Base-by-base conservation (phyloP, 2,797 vertebrate genomes). In the Leptoclinus maculatus region DNA sequence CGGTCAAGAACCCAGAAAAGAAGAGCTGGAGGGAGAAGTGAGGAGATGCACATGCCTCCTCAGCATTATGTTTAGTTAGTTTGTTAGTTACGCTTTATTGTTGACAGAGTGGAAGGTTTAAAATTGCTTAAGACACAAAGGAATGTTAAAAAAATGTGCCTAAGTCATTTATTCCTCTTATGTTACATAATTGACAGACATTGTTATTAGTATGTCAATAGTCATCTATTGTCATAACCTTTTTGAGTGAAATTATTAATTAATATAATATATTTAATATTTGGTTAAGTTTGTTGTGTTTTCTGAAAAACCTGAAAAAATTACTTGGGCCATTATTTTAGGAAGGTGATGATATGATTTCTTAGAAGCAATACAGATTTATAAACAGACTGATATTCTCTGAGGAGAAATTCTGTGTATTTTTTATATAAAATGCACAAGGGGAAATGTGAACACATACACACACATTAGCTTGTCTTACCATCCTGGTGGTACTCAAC, bases 381-480 rank as follows among this genome's bases (percentile, higher is more conserved):
- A 49, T 76, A 75, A 80, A 73, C 38, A 78, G 45, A 78, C 58
- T 27, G 68, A 8, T 69, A 45, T 58, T 83, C 79, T 79, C 74
- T 21, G n/a, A 71, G 58, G 79, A 71, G 34, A 74, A 81, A 41
- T 45, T 25, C 78, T 72, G 34, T 29, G 41, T 60, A 45, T 60
- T 69, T 63, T 82, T 70, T 21, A 56, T 70, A 43, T 57, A 29
- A 80, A 78, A 45, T 16, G 7, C 32, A 54, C 43, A 49, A 38
- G 25, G 69, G 68, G 74, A 80, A 69, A 68, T 71, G 69, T 66
- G 56, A 66, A 80, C 66, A 76, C 63, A 71, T 83, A 25, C 59
- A 72, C 64, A 74, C 84, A 16, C 60, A 72, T 86, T 82, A 89
- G 88, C 79, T 90, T 74, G 81, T 78, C 76, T 67, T 38, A 60